phyloP scores from a whole-genome alignment of 2,797 vertebrate species.

The Danio aesculapii region DNA sequence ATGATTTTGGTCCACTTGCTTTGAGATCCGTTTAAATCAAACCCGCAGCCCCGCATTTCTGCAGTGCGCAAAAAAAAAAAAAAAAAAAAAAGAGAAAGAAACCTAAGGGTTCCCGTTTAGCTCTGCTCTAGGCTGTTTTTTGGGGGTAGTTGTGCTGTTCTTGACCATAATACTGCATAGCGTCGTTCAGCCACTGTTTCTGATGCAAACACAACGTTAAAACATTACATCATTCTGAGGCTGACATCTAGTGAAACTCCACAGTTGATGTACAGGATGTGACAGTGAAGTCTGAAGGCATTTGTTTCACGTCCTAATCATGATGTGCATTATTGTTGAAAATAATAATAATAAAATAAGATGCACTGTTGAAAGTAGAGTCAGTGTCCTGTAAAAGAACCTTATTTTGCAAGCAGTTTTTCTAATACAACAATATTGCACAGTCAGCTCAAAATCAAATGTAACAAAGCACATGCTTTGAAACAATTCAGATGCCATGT shows the following conservation, averaged over 20 bases:
- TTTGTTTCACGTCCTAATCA: background rate
- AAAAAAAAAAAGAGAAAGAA: background rate
- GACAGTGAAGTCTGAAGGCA: conserved; percentile 18
- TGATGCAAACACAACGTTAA: conserved; percentile 25
- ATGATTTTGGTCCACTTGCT: conserved; percentile 35
- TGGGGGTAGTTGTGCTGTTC: conserved; percentile 41
- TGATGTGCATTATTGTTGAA: conserved; percentile 21
- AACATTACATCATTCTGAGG: background rate
- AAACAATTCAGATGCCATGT: conserved; percentile 61
- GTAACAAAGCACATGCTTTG: conserved; percentile 39
- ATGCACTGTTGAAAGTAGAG: conserved; percentile 37
- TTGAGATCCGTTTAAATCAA: conserved; percentile 51
- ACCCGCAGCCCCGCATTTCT: conserved; percentile 34
- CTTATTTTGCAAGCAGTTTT: conserved; percentile 73
- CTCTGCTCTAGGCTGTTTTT: conserved; percentile 13
- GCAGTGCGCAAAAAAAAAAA: conserved; percentile 19
- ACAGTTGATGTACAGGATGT: background rate
- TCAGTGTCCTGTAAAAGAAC: conserved; percentile 59
- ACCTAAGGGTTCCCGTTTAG: background rate
- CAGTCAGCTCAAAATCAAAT: conserved; percentile 48
- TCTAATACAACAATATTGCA: conserved; percentile 64
- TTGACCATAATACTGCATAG: conserved; percentile 26
- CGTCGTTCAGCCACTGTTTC: conserved; percentile 23
- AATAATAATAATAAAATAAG: conserved; percentile 5
- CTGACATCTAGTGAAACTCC: conserved; percentile 2